Evolutionary conservation across 1,140 invertebrate species (phyloP).

Genomic region (Drosophila kikkawai): DNA sequence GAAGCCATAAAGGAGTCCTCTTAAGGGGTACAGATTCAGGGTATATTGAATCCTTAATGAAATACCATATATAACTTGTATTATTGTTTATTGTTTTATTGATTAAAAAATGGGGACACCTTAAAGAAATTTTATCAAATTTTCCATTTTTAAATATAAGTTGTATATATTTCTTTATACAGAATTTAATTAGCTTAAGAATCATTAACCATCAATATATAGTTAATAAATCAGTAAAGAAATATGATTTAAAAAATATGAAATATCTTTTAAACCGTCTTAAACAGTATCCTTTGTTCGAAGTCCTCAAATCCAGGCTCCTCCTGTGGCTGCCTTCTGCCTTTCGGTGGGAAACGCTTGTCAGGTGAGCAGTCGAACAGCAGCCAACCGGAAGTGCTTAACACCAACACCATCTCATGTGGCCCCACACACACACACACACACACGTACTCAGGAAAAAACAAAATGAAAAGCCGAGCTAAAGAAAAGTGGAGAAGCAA

Average conservation of each 20-base stretch:
- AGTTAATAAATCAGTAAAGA: neutral
- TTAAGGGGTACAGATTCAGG: neutral
- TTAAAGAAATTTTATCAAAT: too few relatives aligned
- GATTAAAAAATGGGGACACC: too few relatives aligned
- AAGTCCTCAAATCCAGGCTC: too few relatives aligned
- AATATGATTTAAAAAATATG: neutral
- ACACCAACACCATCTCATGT: constrained; percentile 50
- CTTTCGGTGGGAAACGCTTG: constrained; percentile 58
- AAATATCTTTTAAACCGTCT: neutral
- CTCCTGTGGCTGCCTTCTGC: neutral
- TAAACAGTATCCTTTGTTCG: too few relatives aligned
- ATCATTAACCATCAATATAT: neutral
- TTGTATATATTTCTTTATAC: neutral
- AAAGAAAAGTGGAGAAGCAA: constrained; percentile 28
- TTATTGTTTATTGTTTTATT: neutral
- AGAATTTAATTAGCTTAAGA: neutral
- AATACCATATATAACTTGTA: too few relatives aligned
- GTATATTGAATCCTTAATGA: neutral
- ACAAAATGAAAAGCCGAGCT: constrained; percentile 50
- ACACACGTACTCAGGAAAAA: constrained; percentile 6
- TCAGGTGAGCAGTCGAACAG: constrained; percentile 52
- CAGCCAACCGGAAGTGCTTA: constrained; percentile 73
- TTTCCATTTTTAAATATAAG: too few relatives aligned
- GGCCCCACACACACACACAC: constrained; percentile 6
- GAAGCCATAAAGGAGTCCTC: neutral